Base-by-base conservation (phyloP, 2,113 vertebrate species). In the Bos taurus region DNA sequence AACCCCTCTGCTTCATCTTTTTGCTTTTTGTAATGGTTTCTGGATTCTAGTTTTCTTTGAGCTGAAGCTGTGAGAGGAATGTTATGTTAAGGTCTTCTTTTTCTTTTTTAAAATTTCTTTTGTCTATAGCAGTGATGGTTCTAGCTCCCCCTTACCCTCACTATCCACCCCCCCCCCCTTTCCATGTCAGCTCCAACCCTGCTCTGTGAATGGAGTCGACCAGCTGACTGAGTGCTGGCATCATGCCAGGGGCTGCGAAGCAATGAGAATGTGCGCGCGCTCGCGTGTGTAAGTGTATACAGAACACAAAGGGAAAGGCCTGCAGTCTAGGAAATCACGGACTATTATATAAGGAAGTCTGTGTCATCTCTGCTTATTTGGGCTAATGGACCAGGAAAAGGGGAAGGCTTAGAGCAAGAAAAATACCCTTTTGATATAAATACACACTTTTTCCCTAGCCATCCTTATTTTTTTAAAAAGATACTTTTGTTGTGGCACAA, bases 301-400 rank as follows among this genome's bases (percentile, higher is more conserved):
- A 85, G 96, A 98, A 97, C 98, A 98, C 98, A 99, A 99, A 99
- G 98, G 98, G 98, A 91, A 97, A 97, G 97, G 97, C 98, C 98
- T 97, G 98, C 98, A 97, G 98, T 98, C 98, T 98, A 98, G 98
- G 98, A 98, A 98, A 98, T 98, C 92, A 98, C 97, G 90, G 88
- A 92, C 94, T 94, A 88, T 99, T 99, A 99, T 98, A 98, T 98
- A 98, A 99, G 98, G 98, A 84, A 93, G 95, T 95, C 91, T 98
- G 98, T 98, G 98, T 99, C 98, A 99, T 98, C 96, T 97, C 90
- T 93, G 67, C 98, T 96, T 77, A 94, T 96, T 96, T 93, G 36
- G 96, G 77, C 92, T 96, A 96, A 85, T 91, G 92, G 89, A 90
- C 90, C 96, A 88, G 94, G 92, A 82, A 94, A 56, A 67, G 89